Conservation (phyloP, 2,888 invertebrate genomes). For the Sceliomorpha sp. region DNA sequence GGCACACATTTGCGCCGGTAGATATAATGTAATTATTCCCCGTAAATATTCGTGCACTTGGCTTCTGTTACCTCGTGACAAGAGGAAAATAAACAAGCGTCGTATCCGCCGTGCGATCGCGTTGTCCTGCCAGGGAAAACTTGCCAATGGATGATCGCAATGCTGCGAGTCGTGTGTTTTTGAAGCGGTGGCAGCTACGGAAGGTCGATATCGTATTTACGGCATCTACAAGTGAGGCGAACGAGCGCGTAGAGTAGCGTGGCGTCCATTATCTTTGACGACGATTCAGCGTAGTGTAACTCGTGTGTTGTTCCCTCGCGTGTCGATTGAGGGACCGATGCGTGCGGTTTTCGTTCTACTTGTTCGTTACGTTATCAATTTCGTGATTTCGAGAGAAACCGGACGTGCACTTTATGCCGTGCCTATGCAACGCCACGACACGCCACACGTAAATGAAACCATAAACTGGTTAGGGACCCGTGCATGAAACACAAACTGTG, state of each 20-base stretch:
- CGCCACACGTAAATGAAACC: slow-evolving; percentile 18
- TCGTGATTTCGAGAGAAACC: slow-evolving; percentile 23
- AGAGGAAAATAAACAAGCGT: too few species aligned
- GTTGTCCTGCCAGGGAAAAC: too few species aligned
- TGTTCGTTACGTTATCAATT: slow-evolving; percentile 43
- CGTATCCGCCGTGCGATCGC: too few species aligned
- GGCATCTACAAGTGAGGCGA: slow-evolving; percentile 24
- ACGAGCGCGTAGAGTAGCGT: slow-evolving; percentile 8
- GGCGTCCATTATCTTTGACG: slow-evolving; percentile 29
- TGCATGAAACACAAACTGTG: neutral
- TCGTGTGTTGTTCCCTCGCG: slow-evolving; percentile 28
- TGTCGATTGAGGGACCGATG: slow-evolving; percentile 35
- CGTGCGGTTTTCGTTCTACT: slow-evolving; percentile 39
- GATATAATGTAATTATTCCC: too few species aligned
- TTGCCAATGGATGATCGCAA: too few species aligned
- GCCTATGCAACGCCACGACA: slow-evolving; percentile 4
- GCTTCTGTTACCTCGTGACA: too few species aligned
- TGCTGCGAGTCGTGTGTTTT: slow-evolving; percentile 10
- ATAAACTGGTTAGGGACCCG: slow-evolving; percentile 14
- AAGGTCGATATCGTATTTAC: slow-evolving; percentile 24
- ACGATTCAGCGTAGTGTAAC: slow-evolving; percentile 25
- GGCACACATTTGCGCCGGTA: too few species aligned
- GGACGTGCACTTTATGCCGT: slow-evolving; percentile 17
- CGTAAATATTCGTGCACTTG: too few species aligned
- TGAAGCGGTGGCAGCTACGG: slow-evolving; percentile 8